phyloP scores from a whole-genome alignment of 1,140 invertebrate genomes.

The Ostrea denselamellosa region DNA sequence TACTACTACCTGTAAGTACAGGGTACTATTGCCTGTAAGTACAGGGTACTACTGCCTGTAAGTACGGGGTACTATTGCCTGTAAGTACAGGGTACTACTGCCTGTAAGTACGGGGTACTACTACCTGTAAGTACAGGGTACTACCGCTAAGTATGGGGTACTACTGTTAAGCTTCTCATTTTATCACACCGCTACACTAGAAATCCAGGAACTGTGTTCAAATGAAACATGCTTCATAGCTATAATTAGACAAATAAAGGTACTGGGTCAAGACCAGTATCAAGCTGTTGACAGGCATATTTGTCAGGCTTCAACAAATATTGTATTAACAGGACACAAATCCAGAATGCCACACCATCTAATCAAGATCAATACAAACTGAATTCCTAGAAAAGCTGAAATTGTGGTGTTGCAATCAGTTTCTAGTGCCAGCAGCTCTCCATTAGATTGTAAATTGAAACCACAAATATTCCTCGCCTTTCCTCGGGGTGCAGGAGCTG shows the following conservation, averaged over 20 bases:
- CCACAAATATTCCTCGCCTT: background rate
- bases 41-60: too few species aligned
- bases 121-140: too few species aligned
- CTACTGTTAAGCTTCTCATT: too few species aligned
- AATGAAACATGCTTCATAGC: background rate
- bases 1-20: too few species aligned
- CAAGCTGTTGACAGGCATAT: background rate
- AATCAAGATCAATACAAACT: constrained; percentile 17
- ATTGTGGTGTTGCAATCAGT: background rate
- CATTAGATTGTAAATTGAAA: constrained; percentile 27
- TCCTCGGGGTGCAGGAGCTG: background rate
- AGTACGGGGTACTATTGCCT: too few species aligned
- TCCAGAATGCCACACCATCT: background rate
- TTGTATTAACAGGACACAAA: constrained; percentile 35
- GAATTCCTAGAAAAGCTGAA: background rate
- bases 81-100: too few species aligned
- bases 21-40: too few species aligned
- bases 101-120: too few species aligned
- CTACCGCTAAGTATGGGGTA: too few species aligned
- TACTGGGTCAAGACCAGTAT: background rate
- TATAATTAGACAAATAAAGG: background rate
- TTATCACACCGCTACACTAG: too few species aligned
- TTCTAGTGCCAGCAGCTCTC: background rate
- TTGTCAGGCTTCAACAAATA: constrained; percentile 1
- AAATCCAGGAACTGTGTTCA: too few species aligned